A percentile compares a stretch with the other conserved stretches of the same genome.
Evolutionary conservation across 2,113 vertebrate species (phyloP).

Genomic region (Globicephala melas): DNA sequence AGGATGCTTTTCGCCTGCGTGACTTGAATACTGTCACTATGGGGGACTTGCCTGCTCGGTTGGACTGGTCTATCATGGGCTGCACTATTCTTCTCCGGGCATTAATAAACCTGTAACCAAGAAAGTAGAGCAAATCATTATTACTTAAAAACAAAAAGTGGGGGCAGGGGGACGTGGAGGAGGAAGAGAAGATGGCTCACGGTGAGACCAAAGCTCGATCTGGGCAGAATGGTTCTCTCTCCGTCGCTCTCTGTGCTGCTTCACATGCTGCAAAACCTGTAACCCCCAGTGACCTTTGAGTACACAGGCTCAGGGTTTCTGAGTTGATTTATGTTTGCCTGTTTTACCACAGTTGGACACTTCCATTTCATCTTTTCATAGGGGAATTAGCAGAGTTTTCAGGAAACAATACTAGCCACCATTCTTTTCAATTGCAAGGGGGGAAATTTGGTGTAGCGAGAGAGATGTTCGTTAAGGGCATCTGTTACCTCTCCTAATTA

Average conservation of each 20-base stretch:
- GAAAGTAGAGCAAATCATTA: conserved; percentile 75
- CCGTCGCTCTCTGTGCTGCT: conserved; percentile 40
- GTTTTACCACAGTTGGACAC: conserved; percentile 91
- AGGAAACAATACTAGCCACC: conserved; percentile 88
- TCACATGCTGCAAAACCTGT: conserved; percentile 77
- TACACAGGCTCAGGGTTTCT: conserved; percentile 88
- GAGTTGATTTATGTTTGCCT: conserved; percentile 97
- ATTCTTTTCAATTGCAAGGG: conserved; percentile 80
- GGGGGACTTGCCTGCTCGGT: conserved; percentile 98
- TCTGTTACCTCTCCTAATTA: conserved; percentile 84
- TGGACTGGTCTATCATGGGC: conserved; percentile 99
- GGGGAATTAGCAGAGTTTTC: conserved; percentile 89
- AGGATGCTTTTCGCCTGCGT: conserved; percentile 84
- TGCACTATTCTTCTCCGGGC: conserved; percentile 99
- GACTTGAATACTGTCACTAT: conserved; percentile 89
- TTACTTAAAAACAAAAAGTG: conserved; percentile 32
- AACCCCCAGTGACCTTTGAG: conserved; percentile 89
- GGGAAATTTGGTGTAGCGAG: conserved; percentile 42
- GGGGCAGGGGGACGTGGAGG: neutral
- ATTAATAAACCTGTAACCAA: conserved; percentile 96
- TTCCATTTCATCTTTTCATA: conserved; percentile 95
- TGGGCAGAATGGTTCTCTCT: conserved; percentile 38
- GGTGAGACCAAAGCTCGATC: neutral
- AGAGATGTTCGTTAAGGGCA: conserved; percentile 75
- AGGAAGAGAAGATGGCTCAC: neutral